Evolutionary conservation across 2,797 vertebrate genomes (phyloP), one percentile per base, ranked within the genome.

Genomic region (Chanos chanos): DNA sequence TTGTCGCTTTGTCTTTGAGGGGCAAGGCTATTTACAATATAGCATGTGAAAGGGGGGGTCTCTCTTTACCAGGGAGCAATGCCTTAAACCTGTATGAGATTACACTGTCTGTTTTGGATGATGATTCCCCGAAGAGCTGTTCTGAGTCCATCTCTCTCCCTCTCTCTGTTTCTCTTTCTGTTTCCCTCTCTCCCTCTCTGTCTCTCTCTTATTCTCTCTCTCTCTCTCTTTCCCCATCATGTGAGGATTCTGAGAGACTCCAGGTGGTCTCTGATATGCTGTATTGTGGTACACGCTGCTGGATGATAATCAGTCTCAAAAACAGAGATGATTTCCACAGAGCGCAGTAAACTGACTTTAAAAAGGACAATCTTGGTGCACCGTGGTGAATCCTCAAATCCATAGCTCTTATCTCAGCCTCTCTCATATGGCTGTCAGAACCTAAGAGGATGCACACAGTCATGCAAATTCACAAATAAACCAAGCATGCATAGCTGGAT

Each of bases 361-460:
- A 13, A n/a, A 53, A 52, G 22, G 18, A 52, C 15, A 37, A n/a
- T 0, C 27, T 4, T 36, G 13, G 45, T 58, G 22, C 37, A 71
- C 53, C 48, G n/a, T 49, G 12, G 58, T 7, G 24, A 48, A 55
- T 61, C 55, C 78, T 77, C 75, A n/a, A n/a, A 43, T 80, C 73
- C 78, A 72, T 69, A 74, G 69, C 70, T 85, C 80, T 65, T 80
- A 86, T 82, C 77, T 83, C 79, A 83, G 79, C 73, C 79, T 84
- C 76, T 79, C 77, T 79, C 74, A 72, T 75, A 81, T 80, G 82
- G 82, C 83, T 81, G 77, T 81, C 65, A 51, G 75, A 78, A 79
- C 80, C 77, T 74, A 74, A 77, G 79, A 82, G 80, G 64, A 77
- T 69, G 71, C 68, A 79, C 41, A 36, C 18, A 54, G 31, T 24